Percentiles rank a stretch among this genome's conserved stretches.
phyloP scores from a whole-genome alignment of 2,113 vertebrate genomes.

The Leiothrix lutea region DNA sequence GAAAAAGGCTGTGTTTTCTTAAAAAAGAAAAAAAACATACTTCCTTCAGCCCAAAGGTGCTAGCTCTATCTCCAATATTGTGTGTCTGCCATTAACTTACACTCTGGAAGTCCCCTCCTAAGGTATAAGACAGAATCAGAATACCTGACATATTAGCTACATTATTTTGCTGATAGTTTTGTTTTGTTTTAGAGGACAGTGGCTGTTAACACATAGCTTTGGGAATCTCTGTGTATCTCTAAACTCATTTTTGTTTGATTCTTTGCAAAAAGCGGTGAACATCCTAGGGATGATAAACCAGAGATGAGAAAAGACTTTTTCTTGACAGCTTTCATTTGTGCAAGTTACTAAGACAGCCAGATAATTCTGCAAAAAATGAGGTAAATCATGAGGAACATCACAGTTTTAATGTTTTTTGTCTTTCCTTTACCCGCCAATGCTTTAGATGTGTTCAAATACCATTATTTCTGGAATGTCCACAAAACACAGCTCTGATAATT shows the following conservation, averaged over 20 bases:
- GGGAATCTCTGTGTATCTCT: background rate
- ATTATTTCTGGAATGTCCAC: constrained; percentile 26
- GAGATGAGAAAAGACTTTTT: background rate
- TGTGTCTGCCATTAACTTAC: background rate
- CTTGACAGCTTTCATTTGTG: background rate
- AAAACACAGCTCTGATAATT: constrained; percentile 48
- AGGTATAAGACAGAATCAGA: background rate
- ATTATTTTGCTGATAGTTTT: background rate
- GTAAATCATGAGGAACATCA: background rate
- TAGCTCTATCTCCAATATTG: background rate
- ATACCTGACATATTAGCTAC: background rate
- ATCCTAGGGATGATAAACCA: background rate
- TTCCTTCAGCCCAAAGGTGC: background rate
- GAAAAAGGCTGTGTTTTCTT: background rate
- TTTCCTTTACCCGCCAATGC: background rate
- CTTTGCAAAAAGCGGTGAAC: background rate
- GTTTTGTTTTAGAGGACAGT: background rate
- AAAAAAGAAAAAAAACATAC: background rate
- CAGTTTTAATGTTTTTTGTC: background rate
- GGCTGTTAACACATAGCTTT: background rate
- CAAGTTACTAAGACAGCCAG: background rate
- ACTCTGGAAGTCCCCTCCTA: background rate
- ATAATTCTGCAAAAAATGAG: background rate
- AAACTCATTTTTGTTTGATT: background rate
- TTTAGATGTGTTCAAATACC: background rate